Percentiles rank a stretch among this genome's conserved stretches.
Conservation (phyloP, 2,113 vertebrate genomes). For the Thamnophis sirtalis region DNA sequence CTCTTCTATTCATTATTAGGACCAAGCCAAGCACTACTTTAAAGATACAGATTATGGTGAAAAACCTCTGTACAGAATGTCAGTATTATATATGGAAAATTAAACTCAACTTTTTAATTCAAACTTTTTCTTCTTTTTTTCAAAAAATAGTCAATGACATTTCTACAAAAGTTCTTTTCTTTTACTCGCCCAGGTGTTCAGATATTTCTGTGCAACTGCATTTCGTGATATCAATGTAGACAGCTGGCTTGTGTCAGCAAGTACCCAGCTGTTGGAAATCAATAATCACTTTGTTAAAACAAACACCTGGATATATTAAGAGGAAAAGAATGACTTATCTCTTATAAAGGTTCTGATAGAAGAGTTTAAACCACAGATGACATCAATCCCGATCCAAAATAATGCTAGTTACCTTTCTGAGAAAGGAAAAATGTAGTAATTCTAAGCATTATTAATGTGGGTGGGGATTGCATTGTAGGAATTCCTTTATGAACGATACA, state of each 20-base stretch:
- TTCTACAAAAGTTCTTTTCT: not conserved
- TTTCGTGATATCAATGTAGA: not conserved
- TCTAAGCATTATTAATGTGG: not conserved
- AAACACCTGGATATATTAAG: not conserved
- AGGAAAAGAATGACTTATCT: not conserved
- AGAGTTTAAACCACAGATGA: not conserved
- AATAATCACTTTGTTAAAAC: not conserved
- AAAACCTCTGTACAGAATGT: not conserved
- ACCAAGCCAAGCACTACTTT: not conserved
- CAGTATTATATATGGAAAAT: not conserved
- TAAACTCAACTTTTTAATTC: not conserved
- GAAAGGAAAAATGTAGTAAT: not conserved
- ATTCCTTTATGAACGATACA: not conserved
- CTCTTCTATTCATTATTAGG: conserved; percentile 1
- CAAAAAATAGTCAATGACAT: not conserved
- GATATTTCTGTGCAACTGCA: not conserved
- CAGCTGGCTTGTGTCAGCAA: not conserved
- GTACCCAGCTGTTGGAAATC: not conserved
- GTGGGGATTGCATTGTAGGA: not conserved
- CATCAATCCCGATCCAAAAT: not conserved
- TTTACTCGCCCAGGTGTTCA: not conserved
- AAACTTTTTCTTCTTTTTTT: too few species aligned
- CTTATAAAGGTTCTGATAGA: not conserved
- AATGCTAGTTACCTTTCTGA: not conserved
- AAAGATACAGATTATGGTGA: not conserved